phyloP scores from a whole-genome alignment of 1,140 invertebrate species.

The Aricia agestis region DNA sequence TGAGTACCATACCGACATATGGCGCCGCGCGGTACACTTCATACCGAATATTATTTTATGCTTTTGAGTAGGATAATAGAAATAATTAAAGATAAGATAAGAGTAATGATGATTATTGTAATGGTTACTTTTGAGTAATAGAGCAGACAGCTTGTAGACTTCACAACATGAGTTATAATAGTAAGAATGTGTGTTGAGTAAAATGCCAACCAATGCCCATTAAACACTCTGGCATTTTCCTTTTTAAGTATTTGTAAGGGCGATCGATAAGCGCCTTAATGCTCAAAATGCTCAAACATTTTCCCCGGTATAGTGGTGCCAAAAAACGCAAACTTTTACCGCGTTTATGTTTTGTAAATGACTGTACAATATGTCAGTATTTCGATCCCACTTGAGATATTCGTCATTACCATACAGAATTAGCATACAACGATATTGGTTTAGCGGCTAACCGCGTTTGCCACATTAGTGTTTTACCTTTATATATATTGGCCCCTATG shows the following conservation, averaged over 20 bases:
- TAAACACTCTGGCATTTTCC: too few relatives aligned
- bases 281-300: too few relatives aligned
- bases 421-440: conserved; percentile 42
- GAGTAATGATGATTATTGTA: not conserved
- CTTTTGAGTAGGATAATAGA: not conserved
- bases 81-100: not conserved
- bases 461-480: not conserved
- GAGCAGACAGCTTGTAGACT: not conserved
- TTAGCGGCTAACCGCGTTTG: conserved; percentile 35
- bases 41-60: not conserved
- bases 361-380: not conserved
- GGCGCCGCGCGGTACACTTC: not conserved
- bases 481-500: not conserved
- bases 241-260: too few relatives aligned
- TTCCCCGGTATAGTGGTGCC: too few relatives aligned
- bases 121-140: not conserved
- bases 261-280: too few relatives aligned
- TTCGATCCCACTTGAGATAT: conserved; percentile 64
- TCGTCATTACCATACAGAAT: conserved; percentile 56
- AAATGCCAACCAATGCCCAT: too few relatives aligned
- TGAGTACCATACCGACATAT: not conserved
- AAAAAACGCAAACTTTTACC: not conserved
- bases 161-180: too few relatives aligned
- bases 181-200: too few relatives aligned
- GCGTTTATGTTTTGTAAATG: not conserved